Percentiles rank a stretch among this genome's conserved stretches.
phyloP scores from a whole-genome alignment of 2,797 vertebrate genomes.

The Balearica regulorum region DNA sequence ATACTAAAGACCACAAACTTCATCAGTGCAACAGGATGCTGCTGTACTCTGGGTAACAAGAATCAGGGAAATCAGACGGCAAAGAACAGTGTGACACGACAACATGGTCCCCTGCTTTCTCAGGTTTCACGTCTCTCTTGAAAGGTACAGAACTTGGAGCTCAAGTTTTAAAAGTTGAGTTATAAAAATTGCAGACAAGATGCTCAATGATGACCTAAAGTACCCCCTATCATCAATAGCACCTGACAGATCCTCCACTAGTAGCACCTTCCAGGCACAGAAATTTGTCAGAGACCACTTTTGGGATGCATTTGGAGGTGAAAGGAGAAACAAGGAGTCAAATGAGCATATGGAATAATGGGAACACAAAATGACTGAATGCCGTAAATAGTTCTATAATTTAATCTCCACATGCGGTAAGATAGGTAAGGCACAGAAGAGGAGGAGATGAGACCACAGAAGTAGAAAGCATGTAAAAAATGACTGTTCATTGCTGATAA shows the following conservation, averaged over 20 bases:
- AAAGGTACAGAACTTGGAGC: background rate
- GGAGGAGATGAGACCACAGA: background rate
- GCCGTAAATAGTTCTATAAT: background rate
- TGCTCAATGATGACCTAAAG: background rate
- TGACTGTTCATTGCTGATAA: background rate
- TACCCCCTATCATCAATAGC: background rate
- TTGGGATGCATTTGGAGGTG: background rate
- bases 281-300: background rate
- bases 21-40: background rate
- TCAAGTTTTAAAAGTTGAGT: background rate
- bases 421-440: background rate
- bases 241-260: background rate
- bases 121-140: background rate
- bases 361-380: background rate
- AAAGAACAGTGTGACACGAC: background rate
- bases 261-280: background rate
- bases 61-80: background rate
- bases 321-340: background rate
- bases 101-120: background rate
- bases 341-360: background rate
- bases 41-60: background rate
- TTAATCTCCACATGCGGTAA: background rate
- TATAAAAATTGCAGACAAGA: background rate
- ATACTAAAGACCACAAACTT: background rate
- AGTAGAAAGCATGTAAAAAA: background rate